Evolutionary conservation across 2,797 vertebrate species (phyloP), one percentile per base, ranked within the genome.

Genomic region (Gouania willdenowi): DNA sequence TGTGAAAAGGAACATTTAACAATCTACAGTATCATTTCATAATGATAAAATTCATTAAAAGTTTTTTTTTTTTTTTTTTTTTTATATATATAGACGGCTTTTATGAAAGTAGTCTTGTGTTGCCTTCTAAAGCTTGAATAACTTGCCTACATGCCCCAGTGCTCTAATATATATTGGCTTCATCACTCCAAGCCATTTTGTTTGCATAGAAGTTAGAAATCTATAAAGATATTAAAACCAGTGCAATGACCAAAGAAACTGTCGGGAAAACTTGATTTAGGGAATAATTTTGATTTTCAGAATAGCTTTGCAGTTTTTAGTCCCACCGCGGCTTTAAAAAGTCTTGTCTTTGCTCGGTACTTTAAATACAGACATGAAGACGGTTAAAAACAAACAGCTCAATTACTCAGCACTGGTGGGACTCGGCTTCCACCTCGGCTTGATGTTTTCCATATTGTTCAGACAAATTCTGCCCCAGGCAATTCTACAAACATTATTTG

Each of bases 381-480:
- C 26, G 29, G 21, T 23, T 38, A 26, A 63, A 61, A 60, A 59
- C 51, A 68, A 66, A 63, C 38, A 54, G 43, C 32, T 70, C 26
- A 46, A 59, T 71, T 64, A 64, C 52, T 63, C 28, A 22, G 16
- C 2, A 19, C 55, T 34, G 7, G 12, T 1, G 61, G 41, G 58
- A 69, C 27, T 21, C 21, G 35, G 37, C 51, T 38, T 73, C 41
- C 40, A 43, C 39, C 38, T 72, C 65, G 48, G 9, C 26, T 39
- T n/a, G 1, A 20, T 52, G 45, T 66, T 77, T 73, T 74, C 48
- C 49, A 53, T 71, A 64, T 47, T 66, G 24, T 70, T 38, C 39
- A 59, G 61, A 78, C 54, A 70, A 58, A 69, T 64, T 49, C 61
- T 23, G 60, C 75, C 67, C 26, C 9, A 18, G 61, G 80, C 53